Evolutionary conservation across 2,797 vertebrate genomes (phyloP), one percentile per base, ranked within the genome.

Genomic region (Thunnus albacares): DNA sequence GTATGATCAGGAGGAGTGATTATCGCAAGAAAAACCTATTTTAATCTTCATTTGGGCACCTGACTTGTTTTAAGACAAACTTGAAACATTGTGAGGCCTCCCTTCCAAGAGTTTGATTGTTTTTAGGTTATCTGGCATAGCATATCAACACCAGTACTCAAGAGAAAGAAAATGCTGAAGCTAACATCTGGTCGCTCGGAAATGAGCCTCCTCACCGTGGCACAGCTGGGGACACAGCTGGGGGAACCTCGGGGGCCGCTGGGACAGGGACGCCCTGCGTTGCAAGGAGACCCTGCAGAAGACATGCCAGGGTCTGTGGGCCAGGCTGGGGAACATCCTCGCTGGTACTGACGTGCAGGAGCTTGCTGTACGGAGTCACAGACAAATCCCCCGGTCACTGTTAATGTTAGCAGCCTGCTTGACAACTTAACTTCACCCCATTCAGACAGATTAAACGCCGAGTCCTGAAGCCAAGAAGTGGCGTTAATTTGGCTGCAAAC

Each of bases 311-410:
- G 94, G 95, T 92, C 94, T 92, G 82, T 94, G 93, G 69, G 90
- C 94, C 91, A 96, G 90, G 86, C 90, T 88, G 79, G 86, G 92
- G 79, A 96, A 95, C 96, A 96, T 96, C 93, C 93, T 96, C 82
- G 74, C 83, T 79, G 71, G 79, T 30, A 66, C 47, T 71, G 71
- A 43, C 75, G 84, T 45, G 77, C 71, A 87, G 89, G 90, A 93
- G 77, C 71, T 85, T 77, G 70, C 85, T 86, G 26, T 24, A 61
- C 9, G 47, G 56, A 87, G 68, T 73, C 71, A 91, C 75, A 87
- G 30, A 84, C 4, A 79, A 45, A 38, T 11, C 9, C 24, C 4
- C 41, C 20, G 6, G 75, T 85, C 71, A 86, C 71, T 45, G 51
- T 56, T 20, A 14, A 2, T 6, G 87, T n/a, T 83, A 80, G 75